A percentile compares a stretch with the other conserved stretches of the same genome.
These are phyloP conservation scores for Vollenhovia emeryi DNA, from an alignment of 1,140 invertebrate species.

Conservation along the genomic window DNA sequence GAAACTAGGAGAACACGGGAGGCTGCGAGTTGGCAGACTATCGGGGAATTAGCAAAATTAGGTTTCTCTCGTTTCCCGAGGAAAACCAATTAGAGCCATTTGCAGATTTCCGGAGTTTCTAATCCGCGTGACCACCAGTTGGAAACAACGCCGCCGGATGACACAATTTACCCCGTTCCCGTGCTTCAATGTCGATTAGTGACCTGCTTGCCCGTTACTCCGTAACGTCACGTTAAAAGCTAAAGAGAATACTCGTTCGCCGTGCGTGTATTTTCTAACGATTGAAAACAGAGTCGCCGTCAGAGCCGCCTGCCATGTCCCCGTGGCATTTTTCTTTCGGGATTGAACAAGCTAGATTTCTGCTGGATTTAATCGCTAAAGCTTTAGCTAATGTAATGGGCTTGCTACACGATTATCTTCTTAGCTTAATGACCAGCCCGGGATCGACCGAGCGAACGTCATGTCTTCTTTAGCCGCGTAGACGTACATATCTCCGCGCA, in stretches of 20 bases:
- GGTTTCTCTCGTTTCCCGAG: slow-evolving; percentile 71
- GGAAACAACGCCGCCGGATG: slow-evolving; percentile 68
- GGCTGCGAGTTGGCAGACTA: slow-evolving; percentile 23
- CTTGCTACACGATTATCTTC: slow-evolving; percentile 10
- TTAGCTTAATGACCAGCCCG: slow-evolving; percentile 5
- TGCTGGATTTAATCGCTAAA: slow-evolving; percentile 34
- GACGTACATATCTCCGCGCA: background rate
- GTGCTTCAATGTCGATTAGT: slow-evolving; percentile 56
- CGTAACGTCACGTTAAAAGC: slow-evolving; percentile 13
- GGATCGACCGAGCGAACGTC: background rate
- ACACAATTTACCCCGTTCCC: slow-evolving; percentile 64
- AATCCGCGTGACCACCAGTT: slow-evolving; percentile 66
- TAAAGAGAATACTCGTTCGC: slow-evolving; percentile 19
- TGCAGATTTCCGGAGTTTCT: slow-evolving; percentile 76
- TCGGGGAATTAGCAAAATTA: slow-evolving; percentile 77
- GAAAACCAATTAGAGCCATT: slow-evolving; percentile 75
- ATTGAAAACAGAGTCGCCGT: slow-evolving; percentile 6
- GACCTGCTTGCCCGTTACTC: slow-evolving; percentile 51
- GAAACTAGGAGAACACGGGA: background rate
- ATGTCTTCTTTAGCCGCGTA: slow-evolving; percentile 6
- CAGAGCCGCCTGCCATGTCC: background rate
- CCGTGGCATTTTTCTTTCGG: slow-evolving; percentile 7
- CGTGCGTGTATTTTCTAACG: slow-evolving; percentile 46
- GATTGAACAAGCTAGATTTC: slow-evolving; percentile 14
- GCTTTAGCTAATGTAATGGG: slow-evolving; percentile 38